Evolutionary conservation across 2,797 vertebrate species (phyloP), one percentile per base, ranked within the genome.

Genomic region (Lacerta bilineata): DNA sequence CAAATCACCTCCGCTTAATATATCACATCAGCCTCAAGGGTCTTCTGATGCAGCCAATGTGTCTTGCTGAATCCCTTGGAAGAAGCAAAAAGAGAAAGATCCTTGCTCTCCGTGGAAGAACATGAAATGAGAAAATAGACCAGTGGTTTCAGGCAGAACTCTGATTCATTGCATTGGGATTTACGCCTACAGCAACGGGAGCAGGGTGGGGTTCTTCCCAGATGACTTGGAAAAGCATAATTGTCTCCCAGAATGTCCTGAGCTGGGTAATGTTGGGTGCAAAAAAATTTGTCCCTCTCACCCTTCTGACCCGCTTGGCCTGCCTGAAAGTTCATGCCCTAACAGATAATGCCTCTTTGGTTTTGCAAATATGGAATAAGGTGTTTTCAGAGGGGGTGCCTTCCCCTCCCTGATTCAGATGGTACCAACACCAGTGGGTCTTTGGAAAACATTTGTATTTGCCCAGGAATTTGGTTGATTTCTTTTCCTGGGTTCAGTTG

Each of bases 1-100:
- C 86, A 76, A 91, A 92, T 96, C 95, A 97, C 95, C 94, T 94
- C 90, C 78, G 81, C 91, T 94, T 96, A 93, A 95, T 96, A 90
- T 90, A 96, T 97, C 94, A 94, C 91, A 90, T 83, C 93, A 87
- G 95, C 96, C 96, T 93, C 0, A 0, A 87, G 94, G 93, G 80
- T 0, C 2, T 75, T 81, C 43, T 90, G 92, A 91, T 85, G 93
- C 91, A 94, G 92, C 87, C 91, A 82, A 90, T 72, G 50, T 83
- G 90, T 93, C 66, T 29, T 74, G 88, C 92, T 25, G 74, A 33
- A 59, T 46, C 80, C 50, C 81, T 87, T 55, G 9, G 71, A 85
- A 66, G 84, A 93, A 74, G 71, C 75, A 36, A 6, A 74, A 89
- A 92, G 87, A 91, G 87, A 91, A 84, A 87, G 81, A 78, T 74